Conservation (phyloP, 2,888 invertebrate genomes). For the Carcina quercana region DNA sequence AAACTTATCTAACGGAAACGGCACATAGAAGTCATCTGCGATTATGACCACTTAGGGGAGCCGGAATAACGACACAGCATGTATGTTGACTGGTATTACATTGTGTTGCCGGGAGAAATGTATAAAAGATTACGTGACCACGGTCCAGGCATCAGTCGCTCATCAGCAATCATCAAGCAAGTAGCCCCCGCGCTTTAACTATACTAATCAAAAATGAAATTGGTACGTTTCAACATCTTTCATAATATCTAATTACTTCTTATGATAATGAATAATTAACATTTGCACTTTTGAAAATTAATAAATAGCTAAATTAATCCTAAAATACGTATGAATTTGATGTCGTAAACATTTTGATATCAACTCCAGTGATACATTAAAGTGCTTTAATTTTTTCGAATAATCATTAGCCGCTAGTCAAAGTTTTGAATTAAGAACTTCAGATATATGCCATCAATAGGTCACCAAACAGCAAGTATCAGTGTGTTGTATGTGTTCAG, state of each 20-base stretch:
- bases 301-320: neutral
- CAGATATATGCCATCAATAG: too few relatives aligned
- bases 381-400: too few relatives aligned
- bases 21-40: too few relatives aligned
- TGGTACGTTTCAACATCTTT: constrained; percentile 39
- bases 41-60: too few relatives aligned
- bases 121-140: constrained; percentile 58
- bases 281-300: neutral
- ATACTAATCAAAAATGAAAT: constrained; percentile 57
- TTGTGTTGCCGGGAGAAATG: constrained; percentile 51
- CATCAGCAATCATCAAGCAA: constrained; percentile 41
- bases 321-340: too few relatives aligned
- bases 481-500: constrained; percentile 20
- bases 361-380: too few relatives aligned
- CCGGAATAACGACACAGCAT: constrained; percentile 50
- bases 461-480: too few relatives aligned
- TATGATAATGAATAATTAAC: neutral
- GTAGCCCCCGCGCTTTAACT: constrained; percentile 36
- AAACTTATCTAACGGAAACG: too few relatives aligned
- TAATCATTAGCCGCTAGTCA: too few relatives aligned
- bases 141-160: constrained; percentile 51
- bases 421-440: too few relatives aligned
- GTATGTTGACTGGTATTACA: constrained; percentile 54
- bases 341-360: too few relatives aligned
- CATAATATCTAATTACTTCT: too few relatives aligned